A percentile compares a stretch with the other conserved stretches of the same genome.
phyloP scores from a whole-genome alignment of 2,888 invertebrate species.

The Molanna angustata region DNA sequence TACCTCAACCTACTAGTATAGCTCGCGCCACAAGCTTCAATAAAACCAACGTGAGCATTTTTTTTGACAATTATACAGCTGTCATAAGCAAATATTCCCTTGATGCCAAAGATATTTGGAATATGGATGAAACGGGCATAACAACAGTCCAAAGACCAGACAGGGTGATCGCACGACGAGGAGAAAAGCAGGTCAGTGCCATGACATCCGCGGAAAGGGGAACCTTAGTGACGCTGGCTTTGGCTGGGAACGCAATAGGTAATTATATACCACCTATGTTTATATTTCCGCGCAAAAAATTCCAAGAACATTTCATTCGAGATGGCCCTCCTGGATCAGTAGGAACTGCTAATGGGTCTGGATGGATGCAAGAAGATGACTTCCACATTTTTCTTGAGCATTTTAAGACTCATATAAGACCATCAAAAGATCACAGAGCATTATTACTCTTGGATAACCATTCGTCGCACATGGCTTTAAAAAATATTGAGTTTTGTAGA shows the following conservation, averaged over 20 bases:
- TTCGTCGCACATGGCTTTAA: slow-evolving; percentile 31
- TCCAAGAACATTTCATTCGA: slow-evolving; percentile 31
- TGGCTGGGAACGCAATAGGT: slow-evolving; percentile 33
- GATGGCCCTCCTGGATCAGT: slow-evolving; percentile 31
- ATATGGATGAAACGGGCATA: slow-evolving; percentile 39
- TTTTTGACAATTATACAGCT: slow-evolving; percentile 7
- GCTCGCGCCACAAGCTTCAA: slow-evolving; percentile 7
- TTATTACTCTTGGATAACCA: slow-evolving; percentile 33
- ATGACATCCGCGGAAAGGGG: slow-evolving; percentile 37
- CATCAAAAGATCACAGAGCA: slow-evolving; percentile 32
- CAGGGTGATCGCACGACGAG: slow-evolving; percentile 37
- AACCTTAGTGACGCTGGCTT: slow-evolving; percentile 34
- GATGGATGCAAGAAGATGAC: slow-evolving; percentile 33
- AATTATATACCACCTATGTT: slow-evolving; percentile 33
- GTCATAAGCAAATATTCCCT: slow-evolving; percentile 21
- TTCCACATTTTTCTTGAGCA: slow-evolving; percentile 32
- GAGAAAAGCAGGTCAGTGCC: slow-evolving; percentile 35
- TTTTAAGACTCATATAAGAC: slow-evolving; percentile 31
- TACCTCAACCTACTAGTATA: background rate
- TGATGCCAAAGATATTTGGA: slow-evolving; percentile 34
- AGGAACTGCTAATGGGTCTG: slow-evolving; percentile 30
- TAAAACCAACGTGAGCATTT: background rate
- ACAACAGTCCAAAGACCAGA: slow-evolving; percentile 39
- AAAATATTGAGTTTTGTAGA: slow-evolving; percentile 30
- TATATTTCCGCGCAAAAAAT: slow-evolving; percentile 33